Conservation (phyloP, 2,797 vertebrate genomes). For the Sebastolobus alascanus region DNA sequence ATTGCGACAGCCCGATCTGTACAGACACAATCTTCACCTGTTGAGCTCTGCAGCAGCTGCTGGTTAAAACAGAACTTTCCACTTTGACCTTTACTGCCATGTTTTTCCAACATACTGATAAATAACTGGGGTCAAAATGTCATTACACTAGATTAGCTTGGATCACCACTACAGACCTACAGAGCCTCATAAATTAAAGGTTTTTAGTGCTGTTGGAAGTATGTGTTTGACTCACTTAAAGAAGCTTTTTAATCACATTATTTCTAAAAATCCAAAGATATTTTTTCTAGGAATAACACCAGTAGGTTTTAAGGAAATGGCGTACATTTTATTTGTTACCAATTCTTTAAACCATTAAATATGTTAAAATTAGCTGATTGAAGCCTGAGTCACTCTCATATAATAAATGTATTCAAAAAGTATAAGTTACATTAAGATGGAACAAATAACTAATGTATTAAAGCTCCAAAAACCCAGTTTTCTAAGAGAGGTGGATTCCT, state of each 20-base stretch:
- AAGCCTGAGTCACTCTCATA: background rate
- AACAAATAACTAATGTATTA: background rate
- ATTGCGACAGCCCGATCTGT: no score
- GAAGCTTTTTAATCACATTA: no score
- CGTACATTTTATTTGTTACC: background rate
- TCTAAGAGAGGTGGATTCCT: no score
- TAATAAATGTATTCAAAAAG: background rate
- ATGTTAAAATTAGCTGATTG: background rate
- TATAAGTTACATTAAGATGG: background rate
- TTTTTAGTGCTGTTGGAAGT: background rate
- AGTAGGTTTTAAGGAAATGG: background rate
- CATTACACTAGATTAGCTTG: background rate
- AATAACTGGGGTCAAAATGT: background rate
- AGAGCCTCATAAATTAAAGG: no score
- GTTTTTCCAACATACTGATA: background rate
- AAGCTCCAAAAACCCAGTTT: background rate
- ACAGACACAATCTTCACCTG: background rate
- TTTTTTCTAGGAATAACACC: background rate
- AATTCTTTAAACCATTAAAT: background rate
- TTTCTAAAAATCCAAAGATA: no score
- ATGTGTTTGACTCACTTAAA: background rate
- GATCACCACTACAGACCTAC: no score
- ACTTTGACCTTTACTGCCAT: background rate
- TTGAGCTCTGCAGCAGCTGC: no score
- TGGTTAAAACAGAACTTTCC: slow-evolving; percentile 8